Evolutionary conservation across 2,797 vertebrate species (phyloP).

Genomic region (Fistularia commersonii): DNA sequence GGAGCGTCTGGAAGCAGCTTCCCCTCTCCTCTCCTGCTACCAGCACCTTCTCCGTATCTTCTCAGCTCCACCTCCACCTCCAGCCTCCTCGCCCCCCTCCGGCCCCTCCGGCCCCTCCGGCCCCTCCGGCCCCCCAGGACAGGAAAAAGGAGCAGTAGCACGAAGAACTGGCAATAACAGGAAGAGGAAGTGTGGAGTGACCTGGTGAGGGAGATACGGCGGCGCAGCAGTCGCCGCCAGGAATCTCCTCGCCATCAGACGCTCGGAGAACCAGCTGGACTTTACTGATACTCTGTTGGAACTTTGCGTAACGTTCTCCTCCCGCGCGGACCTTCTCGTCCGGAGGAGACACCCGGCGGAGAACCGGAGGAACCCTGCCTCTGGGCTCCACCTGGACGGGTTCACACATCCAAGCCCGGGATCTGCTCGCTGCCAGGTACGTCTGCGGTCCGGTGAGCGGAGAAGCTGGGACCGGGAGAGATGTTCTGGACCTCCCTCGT

Average conservation of each 20-base stretch:
- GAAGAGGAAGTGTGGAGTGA: slow-evolving; percentile 74
- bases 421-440: no score
- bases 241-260: slow-evolving; percentile 44
- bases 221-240: slow-evolving; percentile 19
- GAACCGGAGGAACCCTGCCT: no score
- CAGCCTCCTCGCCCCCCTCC: slow-evolving; percentile 8
- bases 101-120: slow-evolving; percentile 20
- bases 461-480: no score
- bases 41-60: no score
- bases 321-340: no score
- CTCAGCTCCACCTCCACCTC: slow-evolving; percentile 32
- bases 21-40: no score
- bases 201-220: slow-evolving; percentile 36
- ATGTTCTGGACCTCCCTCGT: no score
- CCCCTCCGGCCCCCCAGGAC: slow-evolving; percentile 28
- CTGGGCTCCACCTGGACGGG: no score
- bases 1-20: slow-evolving; percentile 51
- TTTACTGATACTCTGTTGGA: slow-evolving; percentile 53
- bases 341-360: no score
- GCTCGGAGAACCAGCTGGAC: slow-evolving; percentile 48
- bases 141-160: slow-evolving; percentile 54
- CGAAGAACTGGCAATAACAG: slow-evolving; percentile 60
- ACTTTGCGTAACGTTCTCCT: no score
- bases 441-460: no score
- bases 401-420: no score